Evolutionary conservation across 2,888 invertebrate species (phyloP), one percentile per base, ranked within the genome.

Genomic region (Phragmatobia fuliginosa): DNA sequence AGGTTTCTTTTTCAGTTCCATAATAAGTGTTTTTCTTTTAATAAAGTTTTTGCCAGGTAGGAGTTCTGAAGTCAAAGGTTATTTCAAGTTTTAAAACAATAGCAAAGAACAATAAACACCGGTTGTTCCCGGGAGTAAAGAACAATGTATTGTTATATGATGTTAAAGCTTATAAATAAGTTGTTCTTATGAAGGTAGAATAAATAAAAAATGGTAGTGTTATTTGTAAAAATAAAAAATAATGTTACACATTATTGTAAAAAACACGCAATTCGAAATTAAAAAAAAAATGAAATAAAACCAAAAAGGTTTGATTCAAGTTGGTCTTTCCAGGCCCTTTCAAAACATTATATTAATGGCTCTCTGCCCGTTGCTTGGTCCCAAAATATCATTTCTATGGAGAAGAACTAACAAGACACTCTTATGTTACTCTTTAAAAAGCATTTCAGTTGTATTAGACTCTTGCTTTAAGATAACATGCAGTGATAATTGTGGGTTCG

Each of bases 41-140:
- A 78, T 78, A 62, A 75, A 70, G 78, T 78, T 70, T 60, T 78
- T 63, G 61, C 60, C 60, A 75, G 68, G 72, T 72, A 75, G 78
- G 68, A 67, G 68, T 72, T 78, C 74, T 73, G 60, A 78, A 70
- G 76, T 78, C 70, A 62, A 70, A 78, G 56, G 66, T 69, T 69
- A 60, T 74, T 77, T 70, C 41, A 52, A 38, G 36, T 74, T 69
- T 67, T 73, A 60, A 31, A 73, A 45, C 28, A 65, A 31, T 38
- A 65, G 65, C 31, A 58, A 58, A 38, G 11, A 31, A 63, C 6
- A 45, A 45, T 45, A 63, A n/a, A 41, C 41, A 36, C 28, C 21
- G 31, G 45, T 41, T 14, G 28, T 16, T 62, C 38, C 8, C 38
- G 38, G 38, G 41, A 62, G 61, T 33, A 6, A n/a, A 25, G 7